Evolutionary conservation across 2,888 invertebrate genomes (phyloP), one percentile per base, ranked within the genome.

Genomic region (Hipparchia semele): DNA sequence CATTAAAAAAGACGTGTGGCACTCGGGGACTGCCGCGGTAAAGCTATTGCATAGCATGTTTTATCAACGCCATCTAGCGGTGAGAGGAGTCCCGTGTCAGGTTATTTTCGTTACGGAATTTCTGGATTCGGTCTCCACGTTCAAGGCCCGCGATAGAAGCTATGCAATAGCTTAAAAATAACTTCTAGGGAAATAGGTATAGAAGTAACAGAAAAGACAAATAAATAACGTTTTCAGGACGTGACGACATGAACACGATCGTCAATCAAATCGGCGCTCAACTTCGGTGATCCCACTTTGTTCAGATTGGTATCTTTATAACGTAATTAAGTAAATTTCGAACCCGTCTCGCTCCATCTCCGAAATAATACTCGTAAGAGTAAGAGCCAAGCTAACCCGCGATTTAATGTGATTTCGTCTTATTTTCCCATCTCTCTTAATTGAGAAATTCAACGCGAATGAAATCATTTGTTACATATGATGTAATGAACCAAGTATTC

Each of bases 261-360:
- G 84, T 80, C 81, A 80, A 81, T 80, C 80, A 83, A 83, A 84
- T 81, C 76, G 79, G 77, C 73, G 60, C 70, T 64, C 66, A 58
- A 62, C 72, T 73, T 74, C 72, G 68, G 73, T 77, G 81, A 79
- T 75, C 81, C 82, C 84, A 85, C 83, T 88, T 88, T 84, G 83
- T 86, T 85, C 81, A 82, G 87, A 89, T 90, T 84, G 81, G 84
- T 89, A 88, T 90, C 88, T 88, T 89, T 87, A 86, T 85, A 89
- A 87, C 84, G 86, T 87, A 88, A 90, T 90, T 90, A 89, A 89
- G 87, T 87, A 85, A 89, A 90, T 90, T 90, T 90, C 84, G 79
- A 87, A 88, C 86, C 86, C 86, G 82, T 86, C 86, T 82, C 83
- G 84, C 82, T 81, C 84, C 83, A 82, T 86, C 83, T 84, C 82